A percentile compares a stretch with the other conserved stretches of the same genome.
Evolutionary conservation across 1,140 invertebrate species (phyloP).

Genomic region (Sogatella furcifera): DNA sequence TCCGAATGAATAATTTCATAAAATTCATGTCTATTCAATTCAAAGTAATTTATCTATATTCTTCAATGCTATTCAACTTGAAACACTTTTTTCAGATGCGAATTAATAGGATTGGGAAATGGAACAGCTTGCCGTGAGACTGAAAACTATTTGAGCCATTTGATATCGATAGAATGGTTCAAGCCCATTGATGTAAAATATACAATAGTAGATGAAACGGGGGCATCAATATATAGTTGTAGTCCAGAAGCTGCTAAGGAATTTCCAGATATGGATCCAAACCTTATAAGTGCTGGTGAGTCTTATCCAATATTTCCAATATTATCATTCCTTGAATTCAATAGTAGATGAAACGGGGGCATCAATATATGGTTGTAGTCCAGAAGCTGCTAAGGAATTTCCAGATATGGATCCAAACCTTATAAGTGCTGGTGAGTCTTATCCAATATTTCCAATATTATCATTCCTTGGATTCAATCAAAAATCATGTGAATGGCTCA

Average conservation of each 20-base stretch:
- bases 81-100: constrained; percentile 41
- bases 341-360: constrained; percentile 83
- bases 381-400: constrained; percentile 73
- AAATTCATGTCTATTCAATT: too few relatives aligned
- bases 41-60: not conserved
- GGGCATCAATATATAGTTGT: constrained; percentile 84
- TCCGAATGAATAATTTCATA: too few relatives aligned
- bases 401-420: constrained; percentile 67
- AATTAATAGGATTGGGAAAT: constrained; percentile 75
- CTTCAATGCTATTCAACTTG: not conserved
- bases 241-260: constrained; percentile 72
- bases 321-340: too few relatives aligned
- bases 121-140: constrained; percentile 80
- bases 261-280: constrained; percentile 68
- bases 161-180: constrained; percentile 46
- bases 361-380: constrained; percentile 80
- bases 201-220: constrained; percentile 79
- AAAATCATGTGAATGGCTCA: too few relatives aligned
- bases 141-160: constrained; percentile 56
- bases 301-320: not conserved
- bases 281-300: constrained; percentile 63
- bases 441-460: too few relatives aligned
- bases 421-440: constrained; percentile 55
- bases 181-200: constrained; percentile 47
- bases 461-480: too few relatives aligned